Evolutionary conservation across 2,797 vertebrate genomes (phyloP).

Genomic region (Pteropus rufus): DNA sequence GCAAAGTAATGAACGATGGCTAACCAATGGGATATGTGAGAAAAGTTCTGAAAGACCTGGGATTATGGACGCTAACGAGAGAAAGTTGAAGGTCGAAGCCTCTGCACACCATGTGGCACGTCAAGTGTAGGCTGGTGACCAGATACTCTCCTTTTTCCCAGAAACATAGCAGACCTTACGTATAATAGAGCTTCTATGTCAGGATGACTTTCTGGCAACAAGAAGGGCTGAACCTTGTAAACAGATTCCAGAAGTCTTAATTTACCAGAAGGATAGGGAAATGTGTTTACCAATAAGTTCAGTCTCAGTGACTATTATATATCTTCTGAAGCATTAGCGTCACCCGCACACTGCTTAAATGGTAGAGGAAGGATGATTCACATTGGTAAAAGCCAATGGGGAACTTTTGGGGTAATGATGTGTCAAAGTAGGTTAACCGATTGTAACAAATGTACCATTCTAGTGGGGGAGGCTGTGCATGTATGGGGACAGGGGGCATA

Average conservation of each 20-base stretch:
- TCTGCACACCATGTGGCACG: accelerated
- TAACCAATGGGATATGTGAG: background rate
- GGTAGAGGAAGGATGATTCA: background rate
- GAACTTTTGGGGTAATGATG: background rate
- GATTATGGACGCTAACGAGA: background rate
- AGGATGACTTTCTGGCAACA: background rate
- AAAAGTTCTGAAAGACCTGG: background rate
- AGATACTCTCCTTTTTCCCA: background rate
- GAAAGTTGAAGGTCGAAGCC: background rate
- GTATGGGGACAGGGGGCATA: accelerated
- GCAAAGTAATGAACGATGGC: background rate
- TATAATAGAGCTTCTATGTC: background rate
- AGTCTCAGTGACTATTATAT: background rate
- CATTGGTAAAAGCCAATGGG: background rate
- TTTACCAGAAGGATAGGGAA: background rate
- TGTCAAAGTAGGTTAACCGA: background rate
- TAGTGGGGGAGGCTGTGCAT: background rate
- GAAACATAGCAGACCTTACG: background rate
- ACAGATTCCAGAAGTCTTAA: background rate
- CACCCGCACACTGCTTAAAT: background rate
- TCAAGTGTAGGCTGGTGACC: background rate
- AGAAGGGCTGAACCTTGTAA: background rate
- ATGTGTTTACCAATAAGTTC: background rate
- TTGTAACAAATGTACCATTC: background rate
- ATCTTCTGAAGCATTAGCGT: background rate